Conservation (phyloP, 2,113 vertebrate species). For the Arothron firmamentum region DNA sequence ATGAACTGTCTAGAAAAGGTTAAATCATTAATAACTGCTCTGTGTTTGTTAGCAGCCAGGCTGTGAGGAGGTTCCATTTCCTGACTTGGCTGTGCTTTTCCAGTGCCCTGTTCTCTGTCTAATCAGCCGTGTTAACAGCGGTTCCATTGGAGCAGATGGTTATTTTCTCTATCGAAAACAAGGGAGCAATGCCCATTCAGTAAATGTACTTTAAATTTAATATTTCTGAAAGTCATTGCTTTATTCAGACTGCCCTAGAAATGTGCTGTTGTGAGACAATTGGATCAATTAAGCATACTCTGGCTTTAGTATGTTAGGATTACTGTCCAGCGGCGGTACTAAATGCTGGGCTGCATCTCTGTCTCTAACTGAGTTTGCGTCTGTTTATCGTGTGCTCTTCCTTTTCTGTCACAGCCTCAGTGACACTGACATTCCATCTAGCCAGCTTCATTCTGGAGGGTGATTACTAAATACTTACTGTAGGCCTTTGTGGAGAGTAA, state of each 20-base stretch:
- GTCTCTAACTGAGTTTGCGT: slow-evolving; percentile 9
- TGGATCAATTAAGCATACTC: slow-evolving; percentile 16
- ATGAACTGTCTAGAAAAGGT: background rate
- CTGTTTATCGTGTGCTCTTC: background rate
- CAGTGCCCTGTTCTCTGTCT: background rate
- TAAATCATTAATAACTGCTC: too few species aligned
- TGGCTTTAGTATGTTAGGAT: slow-evolving; percentile 19
- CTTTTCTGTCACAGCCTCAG: slow-evolving; percentile 14
- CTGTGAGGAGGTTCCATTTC: too few species aligned
- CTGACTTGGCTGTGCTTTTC: too few species aligned
- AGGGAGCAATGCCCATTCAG: too few species aligned
- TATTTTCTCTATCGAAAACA: background rate
- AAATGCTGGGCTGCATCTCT: slow-evolving; percentile 9
- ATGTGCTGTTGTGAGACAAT: slow-evolving; percentile 21
- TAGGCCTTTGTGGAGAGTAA: slow-evolving; percentile 14
- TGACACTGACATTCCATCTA: slow-evolving; percentile 10
- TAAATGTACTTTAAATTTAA: slow-evolving; percentile 8
- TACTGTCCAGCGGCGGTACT: slow-evolving; percentile 1
- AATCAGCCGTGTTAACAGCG: background rate
- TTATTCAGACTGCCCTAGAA: slow-evolving; percentile 6
- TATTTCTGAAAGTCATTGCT: slow-evolving; percentile 1
- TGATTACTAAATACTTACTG: slow-evolving; percentile 27
- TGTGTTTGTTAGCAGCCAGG: background rate
- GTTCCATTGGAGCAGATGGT: background rate
- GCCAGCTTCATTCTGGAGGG: slow-evolving; percentile 25